phyloP scores from a whole-genome alignment of 1,140 invertebrate genomes.

The Steinernema khuongi region DNA sequence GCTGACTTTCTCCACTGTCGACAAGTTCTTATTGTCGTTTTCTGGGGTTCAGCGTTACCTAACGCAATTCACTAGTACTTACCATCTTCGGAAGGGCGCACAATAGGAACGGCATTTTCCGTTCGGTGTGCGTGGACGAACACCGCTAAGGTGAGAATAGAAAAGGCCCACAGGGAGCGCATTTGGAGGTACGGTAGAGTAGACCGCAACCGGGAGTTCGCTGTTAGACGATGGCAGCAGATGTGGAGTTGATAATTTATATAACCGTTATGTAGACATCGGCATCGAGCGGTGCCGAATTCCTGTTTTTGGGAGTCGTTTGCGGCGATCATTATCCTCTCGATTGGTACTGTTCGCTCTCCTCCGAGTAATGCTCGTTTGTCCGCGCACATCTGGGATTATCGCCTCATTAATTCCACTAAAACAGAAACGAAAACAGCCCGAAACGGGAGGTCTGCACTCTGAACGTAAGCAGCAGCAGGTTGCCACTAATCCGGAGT shows the following conservation, averaged over 20 bases:
- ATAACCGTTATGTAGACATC: conserved; percentile 7
- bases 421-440: conserved; percentile 8
- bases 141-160: too few relatives aligned
- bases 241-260: conserved; percentile 1
- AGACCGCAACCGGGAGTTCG: not conserved
- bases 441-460: not conserved
- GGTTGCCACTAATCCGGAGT: not conserved
- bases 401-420: not conserved
- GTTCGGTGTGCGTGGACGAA: not conserved
- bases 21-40: not conserved
- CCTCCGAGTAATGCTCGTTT: not conserved
- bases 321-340: not conserved
- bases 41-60: too few relatives aligned
- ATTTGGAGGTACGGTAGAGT: not conserved
- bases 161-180: not conserved
- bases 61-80: not conserved
- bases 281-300: not conserved
- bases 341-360: not conserved
- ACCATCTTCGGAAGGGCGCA: not conserved
- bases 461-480: not conserved
- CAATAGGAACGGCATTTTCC: not conserved
- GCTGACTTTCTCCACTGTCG: not conserved
- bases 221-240: not conserved
- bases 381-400: not conserved
- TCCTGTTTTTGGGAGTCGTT: not conserved